Evolutionary conservation across 2,113 vertebrate genomes (phyloP).

Genomic region (Saguinus midas): DNA sequence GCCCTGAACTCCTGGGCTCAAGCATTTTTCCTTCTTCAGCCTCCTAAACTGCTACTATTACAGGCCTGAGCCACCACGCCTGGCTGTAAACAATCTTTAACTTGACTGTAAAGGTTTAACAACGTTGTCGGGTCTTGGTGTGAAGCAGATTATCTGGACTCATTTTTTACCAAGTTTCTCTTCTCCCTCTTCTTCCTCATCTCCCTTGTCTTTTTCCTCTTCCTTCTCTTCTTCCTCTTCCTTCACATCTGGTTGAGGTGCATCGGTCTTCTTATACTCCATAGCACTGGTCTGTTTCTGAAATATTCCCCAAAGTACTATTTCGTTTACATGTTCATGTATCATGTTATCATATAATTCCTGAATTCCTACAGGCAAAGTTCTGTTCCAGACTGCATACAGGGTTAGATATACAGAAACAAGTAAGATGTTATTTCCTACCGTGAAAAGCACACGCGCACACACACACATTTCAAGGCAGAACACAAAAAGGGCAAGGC

Average conservation of each 20-base stretch:
- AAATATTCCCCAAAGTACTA: constrained; percentile 31
- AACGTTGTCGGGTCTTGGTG: background rate
- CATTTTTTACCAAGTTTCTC: constrained; percentile 86
- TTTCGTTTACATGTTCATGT: background rate
- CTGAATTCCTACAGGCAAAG: background rate
- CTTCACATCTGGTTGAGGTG: constrained; percentile 96
- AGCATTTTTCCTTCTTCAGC: too few species aligned
- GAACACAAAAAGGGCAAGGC: background rate
- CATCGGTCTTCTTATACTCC: constrained; percentile 97
- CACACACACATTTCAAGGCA: background rate
- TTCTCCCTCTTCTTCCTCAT: constrained; percentile 82
- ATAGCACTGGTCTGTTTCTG: constrained; percentile 92
- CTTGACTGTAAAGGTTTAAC: too few species aligned
- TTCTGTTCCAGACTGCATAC: background rate
- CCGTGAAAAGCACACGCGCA: background rate
- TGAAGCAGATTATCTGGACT: background rate
- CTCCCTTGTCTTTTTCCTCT: constrained; percentile 83
- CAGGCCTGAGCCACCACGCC: too few species aligned
- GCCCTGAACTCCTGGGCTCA: too few species aligned
- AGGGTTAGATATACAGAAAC: background rate
- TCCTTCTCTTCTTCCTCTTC: constrained; percentile 89
- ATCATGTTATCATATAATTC: background rate
- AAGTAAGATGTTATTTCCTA: background rate
- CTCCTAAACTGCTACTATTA: too few species aligned
- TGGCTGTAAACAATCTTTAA: too few species aligned